phyloP scores from a whole-genome alignment of 2,888 invertebrate genomes.

The Lydus trimaculatus region DNA sequence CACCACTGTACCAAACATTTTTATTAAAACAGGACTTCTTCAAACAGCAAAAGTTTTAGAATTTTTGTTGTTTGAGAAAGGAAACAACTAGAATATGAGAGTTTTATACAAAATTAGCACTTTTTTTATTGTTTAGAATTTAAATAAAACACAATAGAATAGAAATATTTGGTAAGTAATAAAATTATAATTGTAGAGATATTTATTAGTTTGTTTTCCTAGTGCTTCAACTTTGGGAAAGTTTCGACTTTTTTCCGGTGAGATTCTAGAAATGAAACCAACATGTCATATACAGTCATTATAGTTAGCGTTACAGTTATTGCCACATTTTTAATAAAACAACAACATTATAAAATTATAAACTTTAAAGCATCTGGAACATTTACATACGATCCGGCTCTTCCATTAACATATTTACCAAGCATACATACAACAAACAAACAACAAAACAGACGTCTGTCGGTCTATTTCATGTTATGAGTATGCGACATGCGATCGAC shows the following conservation, averaged over 20 bases:
- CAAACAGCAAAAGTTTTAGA: neutral
- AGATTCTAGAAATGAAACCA: neutral
- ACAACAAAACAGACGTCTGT: slow-evolving; percentile 34
- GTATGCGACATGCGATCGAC: slow-evolving; percentile 31
- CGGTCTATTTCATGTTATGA: slow-evolving; percentile 43
- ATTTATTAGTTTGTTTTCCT: too few species aligned
- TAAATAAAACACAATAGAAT: neutral
- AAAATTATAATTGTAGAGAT: neutral
- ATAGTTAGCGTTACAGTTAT: slow-evolving; percentile 19
- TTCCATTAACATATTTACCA: slow-evolving; percentile 40
- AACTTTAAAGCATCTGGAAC: slow-evolving; percentile 35
- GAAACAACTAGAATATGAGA: neutral
- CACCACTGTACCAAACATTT: slow-evolving; percentile 14
- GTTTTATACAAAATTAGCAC: neutral
- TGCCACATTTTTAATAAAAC: slow-evolving; percentile 15
- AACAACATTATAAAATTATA: slow-evolving; percentile 34
- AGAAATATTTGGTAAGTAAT: neutral
- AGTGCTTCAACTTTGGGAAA: neutral
- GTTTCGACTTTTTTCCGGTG: neutral
- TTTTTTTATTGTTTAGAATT: neutral
- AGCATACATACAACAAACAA: slow-evolving; percentile 34
- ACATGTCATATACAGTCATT: neutral
- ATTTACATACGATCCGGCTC: slow-evolving; percentile 40
- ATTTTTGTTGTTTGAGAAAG: neutral
- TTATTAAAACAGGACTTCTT: neutral